Evolutionary conservation across 2,113 vertebrate species (phyloP), one percentile per base, ranked within the genome.

Genomic region (Paramormyrops kingsleyae): DNA sequence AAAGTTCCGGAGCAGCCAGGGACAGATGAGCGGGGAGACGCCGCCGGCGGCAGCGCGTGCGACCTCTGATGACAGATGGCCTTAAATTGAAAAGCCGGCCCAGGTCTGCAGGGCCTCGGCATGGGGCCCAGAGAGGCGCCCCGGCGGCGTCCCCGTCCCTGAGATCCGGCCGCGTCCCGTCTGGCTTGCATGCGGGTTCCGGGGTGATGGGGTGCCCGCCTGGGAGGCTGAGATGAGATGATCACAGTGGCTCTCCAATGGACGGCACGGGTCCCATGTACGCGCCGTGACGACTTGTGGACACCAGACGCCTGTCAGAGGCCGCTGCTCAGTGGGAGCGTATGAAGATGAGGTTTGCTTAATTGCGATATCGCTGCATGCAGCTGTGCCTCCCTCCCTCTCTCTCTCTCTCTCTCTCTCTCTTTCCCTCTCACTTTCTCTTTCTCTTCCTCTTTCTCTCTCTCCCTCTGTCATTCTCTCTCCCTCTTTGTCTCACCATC

Each of bases 11-110:
- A 80, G 74, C 31, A 80, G 17, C 31, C 74, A 70, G 74, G 74
- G 74, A 80, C 35, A 42, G 74, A 80, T 8, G 74, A 80, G 35
- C 35, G 17, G 35, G 74, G 74, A 42, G 35, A 80, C 74, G 74
- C 74, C 15, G 74, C 6, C 74, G 70, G 89, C 89, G 47, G 88
- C 88, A 83, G 66, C 90, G 90, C 87, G 19, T 89, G 88, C 66
- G 9, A 90, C 90, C 90, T 90, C 88, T 80, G 88, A 31, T 90
- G 89, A 90, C 90, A 90, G 92, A 92, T 91, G 90, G 77, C 90
- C 92, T 89, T 62, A 90, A 91, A 91, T 88, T 83, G 87, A 88
- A 88, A 88, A 89, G 46, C 74, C 17, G 13, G 66, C 35, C 87
- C 47, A 39, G 88, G 92, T 46, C 88, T 52, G 88, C 86, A 42